phyloP scores from a whole-genome alignment of 2,797 vertebrate genomes.

The Cynodonichthys magdalenae region DNA sequence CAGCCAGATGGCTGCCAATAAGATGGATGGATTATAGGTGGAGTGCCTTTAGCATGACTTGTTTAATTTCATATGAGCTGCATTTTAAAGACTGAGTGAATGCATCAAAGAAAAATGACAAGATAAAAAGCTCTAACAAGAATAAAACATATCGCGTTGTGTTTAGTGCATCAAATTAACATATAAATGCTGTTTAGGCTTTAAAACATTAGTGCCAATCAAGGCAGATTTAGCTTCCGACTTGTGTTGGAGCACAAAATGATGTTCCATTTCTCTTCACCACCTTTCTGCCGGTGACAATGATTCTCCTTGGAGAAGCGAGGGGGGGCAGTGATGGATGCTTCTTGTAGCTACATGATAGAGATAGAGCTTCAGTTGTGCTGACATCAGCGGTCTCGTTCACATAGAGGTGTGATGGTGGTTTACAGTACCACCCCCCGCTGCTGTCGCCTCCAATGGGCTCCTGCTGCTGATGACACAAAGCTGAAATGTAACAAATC shows the following conservation, averaged over 20 bases:
- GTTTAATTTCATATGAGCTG: conserved; percentile 71
- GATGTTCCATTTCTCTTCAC: conserved; percentile 40
- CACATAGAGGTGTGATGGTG: conserved; percentile 76
- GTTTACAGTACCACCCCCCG: conserved; percentile 72
- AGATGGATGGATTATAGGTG: conserved; percentile 84
- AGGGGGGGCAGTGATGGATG: conserved; percentile 76
- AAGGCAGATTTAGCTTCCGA: conserved; percentile 31
- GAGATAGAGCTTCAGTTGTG: conserved; percentile 77
- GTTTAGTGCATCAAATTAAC: conserved; percentile 61
- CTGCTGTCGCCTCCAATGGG: conserved; percentile 51
- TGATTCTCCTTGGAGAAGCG: conserved; percentile 54
- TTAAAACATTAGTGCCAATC: conserved; percentile 39
- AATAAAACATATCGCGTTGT: conserved; percentile 66
- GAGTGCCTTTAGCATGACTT: conserved; percentile 76
- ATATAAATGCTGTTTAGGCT: conserved; percentile 54
- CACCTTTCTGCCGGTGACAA: conserved; percentile 48
- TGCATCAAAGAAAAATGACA: conserved; percentile 63
- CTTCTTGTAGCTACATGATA: conserved; percentile 77
- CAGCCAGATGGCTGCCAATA: conserved; percentile 82
- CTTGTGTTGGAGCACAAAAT: conserved; percentile 33
- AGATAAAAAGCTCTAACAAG: conserved; percentile 52
- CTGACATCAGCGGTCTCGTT: conserved; percentile 80
- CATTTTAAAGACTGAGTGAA: conserved; percentile 64
- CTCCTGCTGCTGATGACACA: conserved; percentile 50
- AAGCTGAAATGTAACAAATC: conserved; percentile 29